Evolutionary conservation across 2,888 invertebrate genomes (phyloP), one percentile per base, ranked within the genome.

Genomic region (Mesoligia furuncula): DNA sequence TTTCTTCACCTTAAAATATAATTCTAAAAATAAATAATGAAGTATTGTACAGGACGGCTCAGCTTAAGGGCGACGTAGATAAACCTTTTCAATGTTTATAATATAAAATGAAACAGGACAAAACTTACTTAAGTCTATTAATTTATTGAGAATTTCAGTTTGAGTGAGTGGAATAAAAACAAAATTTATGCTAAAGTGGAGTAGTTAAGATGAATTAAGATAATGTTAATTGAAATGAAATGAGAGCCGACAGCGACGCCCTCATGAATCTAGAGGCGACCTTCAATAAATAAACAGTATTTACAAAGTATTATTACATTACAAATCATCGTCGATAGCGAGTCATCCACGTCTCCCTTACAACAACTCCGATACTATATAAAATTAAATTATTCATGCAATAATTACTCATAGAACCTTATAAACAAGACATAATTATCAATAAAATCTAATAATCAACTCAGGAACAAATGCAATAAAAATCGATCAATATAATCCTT

Each of bases 381-480:
- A 92, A 92, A 91, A 93, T 94, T 93, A 95, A 94, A 94, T 95
- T 95, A 96, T 87, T 93, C 93, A 95, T 94, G 94, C 92, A 94
- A 91, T 90, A 93, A 93, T 92, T 94, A 95, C 87, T 91, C 90
- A 92, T 93, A 94, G 87, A 93, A 91, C 92, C 94, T 95, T 95
- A 88, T 71, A 95, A 94, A 93, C 92, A 91, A 94, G 89, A 93
- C 93, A 93, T 93, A 94, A 93, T 93, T 90, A 92, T 92, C 86
- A 92, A 96, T 96, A 96, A 96, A 96, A 96, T 96, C 95, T 96
- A 96, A 94, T 93, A 95, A 94, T 95, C 95, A 96, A 95, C 95
- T 96, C 96, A 96, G 96, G 96, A 96, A 96, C 96, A 96, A 96
- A 96, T 96, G 96, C 96, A 96, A 95, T 96, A 96, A 95, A 93